Evolutionary conservation across 2,888 invertebrate genomes (phyloP).

Genomic region (Sphinx pinastri): DNA sequence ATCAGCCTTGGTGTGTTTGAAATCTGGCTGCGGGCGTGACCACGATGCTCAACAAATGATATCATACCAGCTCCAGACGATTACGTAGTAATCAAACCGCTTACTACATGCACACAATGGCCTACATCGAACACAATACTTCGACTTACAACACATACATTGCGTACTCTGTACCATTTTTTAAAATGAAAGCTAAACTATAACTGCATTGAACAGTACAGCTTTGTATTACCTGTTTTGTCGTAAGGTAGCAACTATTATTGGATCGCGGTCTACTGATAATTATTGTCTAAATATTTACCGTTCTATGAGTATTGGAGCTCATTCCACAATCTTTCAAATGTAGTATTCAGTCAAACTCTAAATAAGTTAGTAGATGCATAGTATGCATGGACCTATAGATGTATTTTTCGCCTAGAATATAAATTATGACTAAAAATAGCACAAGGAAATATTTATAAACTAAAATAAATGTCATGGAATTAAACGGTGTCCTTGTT

Average conservation of each 20-base stretch:
- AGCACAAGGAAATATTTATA: neutral
- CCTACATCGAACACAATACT: conserved; percentile 33
- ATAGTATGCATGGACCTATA: neutral
- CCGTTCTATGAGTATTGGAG: conserved; percentile 62
- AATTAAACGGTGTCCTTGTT: no score
- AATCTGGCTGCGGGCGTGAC: conserved; percentile 65
- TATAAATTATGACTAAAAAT: neutral
- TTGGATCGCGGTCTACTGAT: conserved; percentile 69
- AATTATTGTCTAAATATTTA: conserved; percentile 80
- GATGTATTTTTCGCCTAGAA: no score
- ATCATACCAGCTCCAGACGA: conserved; percentile 71
- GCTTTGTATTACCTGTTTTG: conserved; percentile 30
- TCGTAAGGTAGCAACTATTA: conserved; percentile 53
- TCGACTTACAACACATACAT: conserved; percentile 44
- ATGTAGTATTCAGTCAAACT: conserved; percentile 50
- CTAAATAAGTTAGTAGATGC: conserved; percentile 30
- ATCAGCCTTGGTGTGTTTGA: conserved; percentile 62
- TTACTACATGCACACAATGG: conserved; percentile 48
- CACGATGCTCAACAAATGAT: conserved; percentile 72
- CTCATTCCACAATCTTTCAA: conserved; percentile 55
- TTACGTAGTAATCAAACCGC: conserved; percentile 74
- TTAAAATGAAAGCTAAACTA: conserved; percentile 24
- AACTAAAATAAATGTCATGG: no score
- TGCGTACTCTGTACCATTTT: conserved; percentile 37
- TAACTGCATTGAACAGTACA: conserved; percentile 44